phyloP scores from a whole-genome alignment of 2,888 invertebrate species.

The Netelia fuscicornis region DNA sequence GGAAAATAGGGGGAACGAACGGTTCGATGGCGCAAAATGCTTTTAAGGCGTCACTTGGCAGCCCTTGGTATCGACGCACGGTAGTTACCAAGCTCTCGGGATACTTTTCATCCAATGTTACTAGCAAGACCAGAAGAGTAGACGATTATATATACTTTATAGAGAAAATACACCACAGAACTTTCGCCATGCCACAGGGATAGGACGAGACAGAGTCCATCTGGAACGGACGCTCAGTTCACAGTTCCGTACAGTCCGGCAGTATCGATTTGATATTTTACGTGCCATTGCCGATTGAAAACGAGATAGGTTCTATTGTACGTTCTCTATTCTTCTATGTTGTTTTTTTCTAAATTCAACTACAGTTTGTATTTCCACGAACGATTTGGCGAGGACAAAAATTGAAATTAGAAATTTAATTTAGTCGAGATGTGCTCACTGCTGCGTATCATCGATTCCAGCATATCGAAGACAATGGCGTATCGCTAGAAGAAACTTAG shows the following conservation, averaged over 20 bases:
- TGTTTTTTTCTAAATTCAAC: conserved; percentile 18
- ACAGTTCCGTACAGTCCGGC: conserved; percentile 33
- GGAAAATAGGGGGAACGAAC: not conserved
- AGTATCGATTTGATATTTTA: conserved; percentile 78
- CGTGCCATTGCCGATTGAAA: conserved; percentile 69
- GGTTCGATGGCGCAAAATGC: conserved; percentile 11
- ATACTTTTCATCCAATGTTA: conserved; percentile 32
- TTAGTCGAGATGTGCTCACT: not conserved
- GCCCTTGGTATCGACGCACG: conserved; percentile 11
- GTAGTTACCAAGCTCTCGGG: conserved; percentile 27
- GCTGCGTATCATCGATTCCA: not conserved
- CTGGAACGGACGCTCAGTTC: conserved; percentile 55
- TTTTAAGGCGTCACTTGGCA: conserved; percentile 33
- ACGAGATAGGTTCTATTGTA: conserved; percentile 70
- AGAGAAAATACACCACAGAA: conserved; percentile 3
- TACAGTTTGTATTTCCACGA: conserved; percentile 1
- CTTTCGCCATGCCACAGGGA: conserved; percentile 11
- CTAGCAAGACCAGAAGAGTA: conserved; percentile 2
- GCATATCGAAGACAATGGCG: not conserved
- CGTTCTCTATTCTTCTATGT: conserved; percentile 47
- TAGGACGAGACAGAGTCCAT: conserved; percentile 50
- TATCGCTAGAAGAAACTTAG: not conserved
- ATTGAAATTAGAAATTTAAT: not conserved
- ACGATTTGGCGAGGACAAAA: conserved; percentile 1
- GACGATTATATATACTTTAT: not conserved